A percentile compares a stretch with the other conserved stretches of the same genome.
phyloP scores from a whole-genome alignment of 2,797 vertebrate species.

The Myripristis jacobus region DNA sequence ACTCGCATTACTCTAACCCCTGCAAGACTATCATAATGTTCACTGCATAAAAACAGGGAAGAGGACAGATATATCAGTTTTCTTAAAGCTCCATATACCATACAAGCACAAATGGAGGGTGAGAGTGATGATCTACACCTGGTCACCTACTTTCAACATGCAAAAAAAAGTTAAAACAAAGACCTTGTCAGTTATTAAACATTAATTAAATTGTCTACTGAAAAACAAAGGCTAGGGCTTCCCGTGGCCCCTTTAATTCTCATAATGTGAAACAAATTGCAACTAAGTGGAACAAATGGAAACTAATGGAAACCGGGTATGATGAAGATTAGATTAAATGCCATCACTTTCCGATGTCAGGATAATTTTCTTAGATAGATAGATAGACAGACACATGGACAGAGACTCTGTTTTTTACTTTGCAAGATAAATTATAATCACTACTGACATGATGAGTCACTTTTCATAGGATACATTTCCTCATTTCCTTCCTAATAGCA shows the following conservation, averaged over 20 bases:
- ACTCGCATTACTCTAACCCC: neutral
- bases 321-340: neutral
- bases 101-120: neutral
- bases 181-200: too few relatives aligned
- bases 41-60: neutral
- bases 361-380: too few relatives aligned
- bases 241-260: neutral
- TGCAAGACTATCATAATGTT: neutral
- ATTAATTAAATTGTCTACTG: too few relatives aligned
- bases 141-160: neutral
- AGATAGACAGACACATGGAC: too few relatives aligned
- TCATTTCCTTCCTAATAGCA: constrained; percentile 15
- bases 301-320: neutral
- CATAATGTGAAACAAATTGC: neutral
- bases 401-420: too few relatives aligned
- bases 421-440: constrained; percentile 36
- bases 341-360: neutral
- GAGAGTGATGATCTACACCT: neutral
- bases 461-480: too few relatives aligned
- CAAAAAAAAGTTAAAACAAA: neutral
- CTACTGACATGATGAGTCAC: constrained; percentile 30
- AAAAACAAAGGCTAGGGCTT: neutral
- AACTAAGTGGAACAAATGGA: neutral
- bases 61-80: neutral
- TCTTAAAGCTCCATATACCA: neutral